Conservation (phyloP, 2,113 vertebrate species). For the Nothocercus julius region DNA sequence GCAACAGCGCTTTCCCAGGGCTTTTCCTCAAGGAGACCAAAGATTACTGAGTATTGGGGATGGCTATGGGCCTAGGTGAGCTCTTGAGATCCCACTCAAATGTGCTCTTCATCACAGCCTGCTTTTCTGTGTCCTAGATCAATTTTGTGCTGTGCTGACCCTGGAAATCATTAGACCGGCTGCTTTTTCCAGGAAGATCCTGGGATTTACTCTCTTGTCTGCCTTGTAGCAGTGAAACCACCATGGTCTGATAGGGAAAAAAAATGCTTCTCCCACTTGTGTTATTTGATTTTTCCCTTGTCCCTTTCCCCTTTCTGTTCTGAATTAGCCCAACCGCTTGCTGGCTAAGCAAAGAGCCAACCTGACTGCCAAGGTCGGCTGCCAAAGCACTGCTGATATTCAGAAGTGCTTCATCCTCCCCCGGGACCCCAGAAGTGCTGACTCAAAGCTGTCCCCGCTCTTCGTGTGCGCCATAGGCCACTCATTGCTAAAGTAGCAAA, state of each 20-base stretch:
- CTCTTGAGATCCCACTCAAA: background rate
- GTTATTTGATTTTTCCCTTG: background rate
- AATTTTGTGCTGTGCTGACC: background rate
- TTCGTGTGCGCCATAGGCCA: background rate
- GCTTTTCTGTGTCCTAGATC: background rate
- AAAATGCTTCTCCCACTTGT: background rate
- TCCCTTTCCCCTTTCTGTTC: background rate
- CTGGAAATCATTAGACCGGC: rapidly evolving
- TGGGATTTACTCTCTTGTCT: background rate
- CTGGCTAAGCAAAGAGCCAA: background rate
- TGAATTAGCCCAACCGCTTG: background rate
- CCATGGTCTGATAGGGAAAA: background rate
- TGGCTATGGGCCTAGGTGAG: background rate
- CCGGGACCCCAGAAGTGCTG: background rate
- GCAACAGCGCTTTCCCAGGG: background rate
- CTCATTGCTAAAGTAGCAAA: too few relatives aligned
- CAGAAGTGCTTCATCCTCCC: background rate
- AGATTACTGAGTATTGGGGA: background rate
- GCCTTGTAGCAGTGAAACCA: background rate
- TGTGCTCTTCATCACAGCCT: background rate
- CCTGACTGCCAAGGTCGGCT: background rate
- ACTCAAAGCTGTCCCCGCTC: background rate
- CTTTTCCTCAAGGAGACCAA: background rate
- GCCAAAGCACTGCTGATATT: too few relatives aligned
- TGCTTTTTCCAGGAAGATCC: rapidly evolving